Conservation (phyloP, 2,113 vertebrate genomes). For the Capra hircus region DNA sequence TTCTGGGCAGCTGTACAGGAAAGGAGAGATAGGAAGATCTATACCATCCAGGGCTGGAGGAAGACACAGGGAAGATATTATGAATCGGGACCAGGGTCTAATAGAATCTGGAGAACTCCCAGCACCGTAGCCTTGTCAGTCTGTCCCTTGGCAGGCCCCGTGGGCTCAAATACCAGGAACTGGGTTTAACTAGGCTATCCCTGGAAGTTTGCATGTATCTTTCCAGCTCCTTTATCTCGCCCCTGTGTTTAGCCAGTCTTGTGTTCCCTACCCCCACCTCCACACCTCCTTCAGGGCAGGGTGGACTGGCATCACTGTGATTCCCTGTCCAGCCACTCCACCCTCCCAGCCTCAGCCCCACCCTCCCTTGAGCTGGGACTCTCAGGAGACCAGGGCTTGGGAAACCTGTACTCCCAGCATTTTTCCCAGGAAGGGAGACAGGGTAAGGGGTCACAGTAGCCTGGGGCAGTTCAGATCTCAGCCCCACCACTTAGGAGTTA, state of each 20-base stretch:
- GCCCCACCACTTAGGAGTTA: neutral
- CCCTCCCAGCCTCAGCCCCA: conserved; percentile 12
- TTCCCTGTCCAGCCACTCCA: neutral
- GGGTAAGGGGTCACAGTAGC: neutral
- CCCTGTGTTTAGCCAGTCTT: neutral
- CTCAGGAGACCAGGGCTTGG: neutral
- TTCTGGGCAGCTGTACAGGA: neutral
- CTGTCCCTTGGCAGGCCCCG: neutral
- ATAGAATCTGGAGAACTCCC: neutral
- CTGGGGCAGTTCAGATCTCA: neutral
- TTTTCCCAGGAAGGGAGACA: neutral
- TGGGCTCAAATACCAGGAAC: neutral
- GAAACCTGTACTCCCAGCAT: neutral
- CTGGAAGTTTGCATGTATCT: neutral
- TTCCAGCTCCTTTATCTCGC: neutral
- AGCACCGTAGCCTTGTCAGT: neutral
- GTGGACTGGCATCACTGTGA: neutral
- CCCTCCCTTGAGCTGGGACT: neutral
- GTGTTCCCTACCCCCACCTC: neutral
- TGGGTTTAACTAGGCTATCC: neutral
- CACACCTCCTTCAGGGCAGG: neutral
- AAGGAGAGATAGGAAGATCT: neutral
- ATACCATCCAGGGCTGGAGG: neutral
- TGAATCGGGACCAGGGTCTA: neutral
- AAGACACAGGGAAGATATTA: neutral